Conservation (phyloP, 2,888 invertebrate genomes). For the Dolomedes plantarius region DNA sequence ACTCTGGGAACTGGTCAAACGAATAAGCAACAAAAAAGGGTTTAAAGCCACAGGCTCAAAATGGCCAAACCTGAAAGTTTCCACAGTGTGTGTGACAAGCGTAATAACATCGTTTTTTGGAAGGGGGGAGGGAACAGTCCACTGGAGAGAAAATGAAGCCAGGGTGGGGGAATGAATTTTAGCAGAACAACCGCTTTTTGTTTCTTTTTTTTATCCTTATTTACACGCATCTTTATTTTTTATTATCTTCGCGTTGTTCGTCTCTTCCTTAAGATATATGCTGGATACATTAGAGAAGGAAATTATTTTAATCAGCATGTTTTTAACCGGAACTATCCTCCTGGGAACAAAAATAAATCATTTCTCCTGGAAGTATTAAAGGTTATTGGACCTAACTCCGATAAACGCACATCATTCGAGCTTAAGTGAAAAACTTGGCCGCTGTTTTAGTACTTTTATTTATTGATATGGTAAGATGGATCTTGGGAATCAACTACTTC, state of each 20-base stretch:
- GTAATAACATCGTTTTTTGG: conserved; percentile 55
- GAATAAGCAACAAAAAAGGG: conserved; percentile 39
- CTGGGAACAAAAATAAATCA: conserved; percentile 36
- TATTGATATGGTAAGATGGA: too few relatives aligned
- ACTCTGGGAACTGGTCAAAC: conserved; percentile 67
- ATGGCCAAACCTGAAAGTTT: conserved; percentile 56
- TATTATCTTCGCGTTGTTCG: conserved; percentile 30
- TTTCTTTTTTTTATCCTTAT: conserved; percentile 36
- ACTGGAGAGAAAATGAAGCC: neutral
- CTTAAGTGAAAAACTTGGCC: neutral
- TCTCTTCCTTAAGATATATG: conserved; percentile 21
- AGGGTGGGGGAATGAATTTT: conserved; percentile 45
- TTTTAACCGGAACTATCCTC: conserved; percentile 55
- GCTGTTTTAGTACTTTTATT: neutral
- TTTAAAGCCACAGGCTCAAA: conserved; percentile 64
- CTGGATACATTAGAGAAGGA: conserved; percentile 33
- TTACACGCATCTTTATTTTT: conserved; percentile 48
- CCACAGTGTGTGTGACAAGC: conserved; percentile 61
- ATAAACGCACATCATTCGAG: neutral
- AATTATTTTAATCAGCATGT: conserved; percentile 63
- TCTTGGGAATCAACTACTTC: too few relatives aligned
- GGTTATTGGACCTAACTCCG: conserved; percentile 49
- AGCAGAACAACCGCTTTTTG: conserved; percentile 54
- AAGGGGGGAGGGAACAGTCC: neutral
- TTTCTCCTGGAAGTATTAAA: conserved; percentile 41